Base-by-base conservation (phyloP, 1,140 invertebrate genomes). In the Aphaenogaster rudis region DNA sequence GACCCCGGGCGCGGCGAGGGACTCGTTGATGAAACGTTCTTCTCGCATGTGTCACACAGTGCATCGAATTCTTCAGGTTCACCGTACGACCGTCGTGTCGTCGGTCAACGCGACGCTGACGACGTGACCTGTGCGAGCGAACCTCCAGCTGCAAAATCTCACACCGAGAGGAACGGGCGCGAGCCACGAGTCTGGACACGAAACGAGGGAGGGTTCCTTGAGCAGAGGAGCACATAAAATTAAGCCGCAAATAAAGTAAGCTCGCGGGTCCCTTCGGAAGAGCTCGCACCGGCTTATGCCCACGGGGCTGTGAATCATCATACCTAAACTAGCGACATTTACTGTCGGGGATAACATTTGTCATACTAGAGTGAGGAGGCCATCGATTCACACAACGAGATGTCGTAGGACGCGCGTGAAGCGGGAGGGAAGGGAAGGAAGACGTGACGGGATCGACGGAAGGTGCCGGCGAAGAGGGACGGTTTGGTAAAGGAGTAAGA, bases 291-390 rank as follows among this genome's bases (percentile, higher is more conserved):
- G 50, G 80, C 81, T 85, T 88, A 76, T 84, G 86, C 78, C 84
- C 88, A 88, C 80, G 33, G 71, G 80, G 88, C 89, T 88, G 90
- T 94, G 92, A 94, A 94, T 94, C 93, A 93, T 90, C 86, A 66
- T 85, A 76, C 91, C 92, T 92, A 93, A 93, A 92, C 93, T 93
- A 94, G 93, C 82, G 93, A 94, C 93, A 85, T 94, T 94, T 93
- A 94, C 88, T 92, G 93, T 93, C 92, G 88, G 78, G 92, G 90
- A 93, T 92, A 94, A 94, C 92, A 91, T 94, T 94, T 94, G 93
- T 94, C 93, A 93, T 94, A 92, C 89, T 91, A 91, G 90, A 92
- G 81, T 86, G 86, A 84, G 84, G 42, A 78, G 79, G 71, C 45
- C 79, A 74, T 90, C 86, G 88, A 77, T 80, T 64, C 82, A 78